phyloP scores from a whole-genome alignment of 2,113 vertebrate species.

The Perca flavescens region DNA sequence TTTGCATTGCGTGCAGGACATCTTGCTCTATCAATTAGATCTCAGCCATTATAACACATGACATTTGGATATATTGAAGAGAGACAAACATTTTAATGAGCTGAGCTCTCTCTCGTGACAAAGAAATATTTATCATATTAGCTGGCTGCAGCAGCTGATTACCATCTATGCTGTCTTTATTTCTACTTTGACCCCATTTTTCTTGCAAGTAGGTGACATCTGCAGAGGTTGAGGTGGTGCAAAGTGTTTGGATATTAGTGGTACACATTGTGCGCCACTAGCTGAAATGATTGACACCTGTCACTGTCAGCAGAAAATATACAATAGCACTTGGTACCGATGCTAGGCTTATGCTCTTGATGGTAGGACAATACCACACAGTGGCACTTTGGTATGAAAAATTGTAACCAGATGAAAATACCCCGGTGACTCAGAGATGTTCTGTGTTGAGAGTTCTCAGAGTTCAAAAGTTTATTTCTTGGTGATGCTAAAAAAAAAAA shows the following conservation, averaged over 20 bases:
- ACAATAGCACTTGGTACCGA: background rate
- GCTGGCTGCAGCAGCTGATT: conserved; percentile 4
- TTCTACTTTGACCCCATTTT: conserved; percentile 40
- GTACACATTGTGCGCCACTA: background rate
- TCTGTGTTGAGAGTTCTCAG: conserved; percentile 10
- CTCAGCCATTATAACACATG: conserved; percentile 39
- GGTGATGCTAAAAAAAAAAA: conserved; percentile 15
- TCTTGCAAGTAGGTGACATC: conserved; percentile 10
- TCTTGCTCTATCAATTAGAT: conserved; percentile 59
- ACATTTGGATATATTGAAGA: conserved; percentile 50
- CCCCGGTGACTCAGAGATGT: background rate
- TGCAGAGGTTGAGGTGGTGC: background rate
- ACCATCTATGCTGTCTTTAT: conserved; percentile 16
- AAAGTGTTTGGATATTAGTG: background rate
- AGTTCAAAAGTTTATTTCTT: conserved; percentile 43
- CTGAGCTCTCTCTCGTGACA: conserved; percentile 2
- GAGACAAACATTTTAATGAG: conserved; percentile 62
- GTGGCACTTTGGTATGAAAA: conserved; percentile 5
- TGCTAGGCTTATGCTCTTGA: background rate
- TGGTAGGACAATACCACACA: background rate
- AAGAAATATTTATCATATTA: conserved; percentile 35
- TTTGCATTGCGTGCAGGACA: conserved; percentile 43
- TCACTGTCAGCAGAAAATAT: conserved; percentile 39
- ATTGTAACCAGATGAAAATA: background rate
- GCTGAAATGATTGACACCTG: conserved; percentile 24